Conservation (phyloP, 2,797 vertebrate genomes). For the Gymnodraco acuticeps region DNA sequence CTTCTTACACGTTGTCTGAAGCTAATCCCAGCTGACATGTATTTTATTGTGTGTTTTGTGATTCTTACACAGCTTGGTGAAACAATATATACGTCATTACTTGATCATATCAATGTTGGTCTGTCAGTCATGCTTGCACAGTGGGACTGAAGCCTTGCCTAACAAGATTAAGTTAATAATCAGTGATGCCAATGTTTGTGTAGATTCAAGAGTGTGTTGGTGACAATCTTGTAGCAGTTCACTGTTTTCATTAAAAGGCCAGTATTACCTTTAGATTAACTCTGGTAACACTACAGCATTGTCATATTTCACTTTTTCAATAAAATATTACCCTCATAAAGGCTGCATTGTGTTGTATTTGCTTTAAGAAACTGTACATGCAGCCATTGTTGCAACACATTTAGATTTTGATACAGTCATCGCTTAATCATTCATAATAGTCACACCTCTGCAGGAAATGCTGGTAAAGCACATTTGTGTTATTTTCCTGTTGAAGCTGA, state of each 20-base stretch:
- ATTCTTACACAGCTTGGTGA: not conserved
- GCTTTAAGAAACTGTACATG: not conserved
- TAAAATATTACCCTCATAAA: slow-evolving; percentile 54
- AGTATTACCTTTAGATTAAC: slow-evolving; percentile 63
- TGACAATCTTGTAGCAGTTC: slow-evolving; percentile 61
- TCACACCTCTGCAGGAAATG: not conserved
- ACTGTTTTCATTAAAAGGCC: slow-evolving; percentile 55
- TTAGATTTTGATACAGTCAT: not conserved
- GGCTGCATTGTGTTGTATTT: not conserved
- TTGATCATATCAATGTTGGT: slow-evolving; percentile 13
- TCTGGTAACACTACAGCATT: slow-evolving; percentile 77
- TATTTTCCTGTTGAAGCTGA: not conserved
- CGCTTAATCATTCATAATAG: fast-evolving
- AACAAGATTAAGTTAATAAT: slow-evolving; percentile 40
- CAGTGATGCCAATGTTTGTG: slow-evolving; percentile 49
- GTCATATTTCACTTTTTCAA: slow-evolving; percentile 73
- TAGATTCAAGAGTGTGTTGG: slow-evolving; percentile 39
- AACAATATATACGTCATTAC: slow-evolving; percentile 23
- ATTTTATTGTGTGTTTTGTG: slow-evolving; percentile 25
- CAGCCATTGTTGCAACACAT: not conserved
- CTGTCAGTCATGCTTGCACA: slow-evolving; percentile 15
- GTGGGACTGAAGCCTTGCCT: slow-evolving; percentile 2
- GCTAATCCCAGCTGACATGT: slow-evolving; percentile 1
- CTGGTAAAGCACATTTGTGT: not conserved
- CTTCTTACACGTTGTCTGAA: not conserved